Base-by-base conservation (phyloP, 2,888 invertebrate species). In the Pterostichus madidus region DNA sequence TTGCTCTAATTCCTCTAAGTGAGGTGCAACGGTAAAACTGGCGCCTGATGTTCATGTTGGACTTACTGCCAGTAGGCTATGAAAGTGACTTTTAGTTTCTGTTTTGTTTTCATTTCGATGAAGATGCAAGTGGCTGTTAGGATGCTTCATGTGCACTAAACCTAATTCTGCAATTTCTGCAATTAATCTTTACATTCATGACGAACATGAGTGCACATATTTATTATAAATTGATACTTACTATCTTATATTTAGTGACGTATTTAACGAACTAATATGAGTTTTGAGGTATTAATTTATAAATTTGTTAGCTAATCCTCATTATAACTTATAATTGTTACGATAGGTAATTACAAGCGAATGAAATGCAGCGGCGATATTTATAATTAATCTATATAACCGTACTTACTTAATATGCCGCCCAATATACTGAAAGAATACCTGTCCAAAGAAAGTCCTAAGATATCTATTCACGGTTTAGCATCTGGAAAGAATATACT, bases 81-180 rank as follows among this genome's bases (percentile, higher is more conserved):
- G 68, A 71, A 71, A 71, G 68, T 71, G 17, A 71, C 17, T 56
- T 56, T 56, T 56, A 56, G 68, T 71, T 71, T 71, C 39, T 64
- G 64, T 32, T 39, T 39, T 64, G 64, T 64, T 59, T 59, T 31
- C 13, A 64, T 13, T n/a, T 35, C 6, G 10, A 49, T 31, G 59
- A 59, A 59, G 59, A 64, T 64, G 64, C 64, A 64, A 64, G 64
- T 64, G 64, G n/a, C 11, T 10, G 49, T n/a, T 2, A n/a, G 49
- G 49, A 0, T 5, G 64, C n/a, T 56, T 53, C 11, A 64, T 35
- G 32, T 8, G 13, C 35, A 64, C 64, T 64, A 64, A 64, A 64
- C 64, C 64, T 64, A 64, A 64, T 64, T 64, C 59, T 53, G 59
- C 5, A 13, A 39, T 39, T 39, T 39, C 64, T 31, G 64, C 7